Evolutionary conservation across 2,888 invertebrate genomes (phyloP), one percentile per base, ranked within the genome.

Genomic region (Marronus borbonicus): DNA sequence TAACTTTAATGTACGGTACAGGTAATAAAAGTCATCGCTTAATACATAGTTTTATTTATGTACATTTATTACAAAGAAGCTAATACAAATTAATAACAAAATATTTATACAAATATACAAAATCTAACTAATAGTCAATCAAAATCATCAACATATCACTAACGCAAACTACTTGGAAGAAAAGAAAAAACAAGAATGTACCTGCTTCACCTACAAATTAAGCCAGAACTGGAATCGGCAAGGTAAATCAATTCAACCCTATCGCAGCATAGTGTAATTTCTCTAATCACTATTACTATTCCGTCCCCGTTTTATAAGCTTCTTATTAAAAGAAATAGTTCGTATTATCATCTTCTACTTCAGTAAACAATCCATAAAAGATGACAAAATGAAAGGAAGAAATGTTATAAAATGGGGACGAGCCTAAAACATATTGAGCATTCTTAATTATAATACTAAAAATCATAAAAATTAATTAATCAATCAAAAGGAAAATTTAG

Each of bases 81-180:
- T 69, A 69, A 31, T 76, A 76, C 65, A 69, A 58, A 76, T 76
- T 76, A 76, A 76, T 76, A 76, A 77, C 70, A 77, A 77, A 69
- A 69, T 69, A 77, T 77, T 70, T 77, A 77, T 77, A 77, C 77
- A 77, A 44, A 68, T 77, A 77, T 64, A 69, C 58, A 77, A 64
- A 76, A 64, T 20, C 65, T 66, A 72, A 72, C 72, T 72, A 65
- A 39, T 44, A 58, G 20, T 58, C 55, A 58, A 58, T 74, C 60
- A 74, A 62, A 52, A 55, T 74, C 49, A 55, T 74, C 49, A 74
- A 60, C 60, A 65, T 52, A 58, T 72, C 58, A 58, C 58, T 69
- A 72, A 55, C 24, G 12, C 36, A 24, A 50, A 24, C n/a, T 69
- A 76, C 44, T 44, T 28, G n/a, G 64, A 39, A 69, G 58, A 58